Conservation (phyloP, 2,113 vertebrate genomes). For the Mormoops blainvillei region DNA sequence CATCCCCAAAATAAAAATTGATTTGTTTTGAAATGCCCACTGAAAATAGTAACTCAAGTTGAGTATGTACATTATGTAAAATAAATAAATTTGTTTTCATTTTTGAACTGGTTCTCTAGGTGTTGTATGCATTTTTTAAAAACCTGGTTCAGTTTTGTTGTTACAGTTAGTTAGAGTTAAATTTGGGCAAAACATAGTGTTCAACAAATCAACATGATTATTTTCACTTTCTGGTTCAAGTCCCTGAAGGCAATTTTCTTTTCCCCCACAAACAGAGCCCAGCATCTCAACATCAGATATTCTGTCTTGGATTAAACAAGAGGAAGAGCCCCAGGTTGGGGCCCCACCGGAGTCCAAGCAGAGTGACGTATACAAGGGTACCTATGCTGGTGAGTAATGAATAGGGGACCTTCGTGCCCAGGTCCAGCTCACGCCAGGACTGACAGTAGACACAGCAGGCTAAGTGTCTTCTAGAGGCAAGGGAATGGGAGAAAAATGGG, state of each 20-base stretch:
- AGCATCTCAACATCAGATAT: conserved; percentile 82
- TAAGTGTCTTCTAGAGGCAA: neutral
- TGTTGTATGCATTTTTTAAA: neutral
- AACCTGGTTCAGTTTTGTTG: neutral
- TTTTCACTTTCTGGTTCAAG: neutral
- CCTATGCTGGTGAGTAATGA: conserved; percentile 57
- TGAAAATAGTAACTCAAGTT: neutral
- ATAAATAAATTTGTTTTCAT: neutral
- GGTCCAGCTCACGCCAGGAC: neutral
- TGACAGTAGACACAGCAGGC: neutral
- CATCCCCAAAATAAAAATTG: neutral
- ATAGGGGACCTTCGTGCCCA: rapidly evolving
- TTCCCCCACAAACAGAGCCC: conserved; percentile 65
- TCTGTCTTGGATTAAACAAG: conserved; percentile 85
- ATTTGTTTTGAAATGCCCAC: conserved; percentile 6
- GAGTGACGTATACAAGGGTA: conserved; percentile 49
- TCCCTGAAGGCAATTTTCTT: neutral
- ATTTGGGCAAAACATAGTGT: neutral
- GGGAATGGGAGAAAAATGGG: neutral
- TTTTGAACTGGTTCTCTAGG: neutral
- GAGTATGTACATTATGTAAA: neutral
- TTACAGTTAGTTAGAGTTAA: neutral
- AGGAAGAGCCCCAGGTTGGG: conserved; percentile 75
- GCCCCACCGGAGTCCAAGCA: conserved; percentile 56
- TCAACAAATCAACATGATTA: neutral